phyloP scores from a whole-genome alignment of 2,888 invertebrate species.

The Mesochorus sp. region DNA sequence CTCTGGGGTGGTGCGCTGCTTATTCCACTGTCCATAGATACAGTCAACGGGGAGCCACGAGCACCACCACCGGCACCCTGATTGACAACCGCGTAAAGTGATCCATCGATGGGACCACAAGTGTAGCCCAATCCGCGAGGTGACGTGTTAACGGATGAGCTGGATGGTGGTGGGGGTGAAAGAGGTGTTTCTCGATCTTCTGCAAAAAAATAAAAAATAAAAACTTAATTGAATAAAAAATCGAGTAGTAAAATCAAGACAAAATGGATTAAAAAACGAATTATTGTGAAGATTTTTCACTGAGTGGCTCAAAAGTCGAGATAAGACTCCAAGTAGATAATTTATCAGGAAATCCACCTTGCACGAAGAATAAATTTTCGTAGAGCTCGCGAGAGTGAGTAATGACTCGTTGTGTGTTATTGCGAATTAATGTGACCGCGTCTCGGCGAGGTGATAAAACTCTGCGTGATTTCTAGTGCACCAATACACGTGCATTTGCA shows the following conservation, averaged over 20 bases:
- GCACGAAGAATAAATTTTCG: background rate
- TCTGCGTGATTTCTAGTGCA: slow-evolving; percentile 22
- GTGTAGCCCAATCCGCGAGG: slow-evolving; percentile 85
- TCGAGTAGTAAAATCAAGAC: too few relatives aligned
- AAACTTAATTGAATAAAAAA: background rate
- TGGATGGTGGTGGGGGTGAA: slow-evolving; percentile 80
- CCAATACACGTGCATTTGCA: slow-evolving; percentile 5
- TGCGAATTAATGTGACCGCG: slow-evolving; percentile 37
- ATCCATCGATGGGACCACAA: slow-evolving; percentile 94
- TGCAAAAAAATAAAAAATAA: slow-evolving; percentile 76
- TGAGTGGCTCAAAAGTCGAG: too few relatives aligned
- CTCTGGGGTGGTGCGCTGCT: slow-evolving; percentile 85
- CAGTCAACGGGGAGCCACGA: slow-evolving; percentile 89
- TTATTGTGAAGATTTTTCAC: background rate
- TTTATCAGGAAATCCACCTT: background rate
- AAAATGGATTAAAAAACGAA: background rate
- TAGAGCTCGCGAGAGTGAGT: too few relatives aligned
- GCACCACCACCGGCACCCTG: slow-evolving; percentile 81
- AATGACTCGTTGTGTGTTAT: slow-evolving; percentile 19
- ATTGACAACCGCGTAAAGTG: slow-evolving; percentile 89
- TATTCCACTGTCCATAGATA: slow-evolving; percentile 96
- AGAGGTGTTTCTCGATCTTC: slow-evolving; percentile 85
- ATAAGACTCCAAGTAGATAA: too few relatives aligned
- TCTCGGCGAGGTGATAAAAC: slow-evolving; percentile 40
- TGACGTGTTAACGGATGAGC: slow-evolving; percentile 82